phyloP scores from a whole-genome alignment of 2,888 invertebrate species.

The Exocentrus adspersus region DNA sequence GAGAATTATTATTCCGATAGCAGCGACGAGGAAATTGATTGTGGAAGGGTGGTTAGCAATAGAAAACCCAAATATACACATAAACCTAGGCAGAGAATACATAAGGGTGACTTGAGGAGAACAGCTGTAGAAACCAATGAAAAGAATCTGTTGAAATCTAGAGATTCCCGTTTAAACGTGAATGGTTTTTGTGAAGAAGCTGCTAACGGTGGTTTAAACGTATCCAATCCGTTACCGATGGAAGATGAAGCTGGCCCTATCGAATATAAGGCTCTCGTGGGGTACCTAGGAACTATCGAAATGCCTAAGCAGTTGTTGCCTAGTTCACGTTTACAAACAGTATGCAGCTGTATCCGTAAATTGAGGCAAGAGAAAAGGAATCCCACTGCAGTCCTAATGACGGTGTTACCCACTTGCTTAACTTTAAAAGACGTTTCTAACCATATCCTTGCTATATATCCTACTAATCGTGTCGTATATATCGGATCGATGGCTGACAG shows the following conservation, averaged over 20 bases:
- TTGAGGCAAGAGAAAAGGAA: conserved; percentile 89
- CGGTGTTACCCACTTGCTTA: conserved; percentile 82
- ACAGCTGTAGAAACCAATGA: conserved; percentile 39
- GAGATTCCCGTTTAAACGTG: conserved; percentile 40
- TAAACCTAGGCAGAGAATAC: conserved; percentile 58
- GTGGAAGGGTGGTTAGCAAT: conserved; percentile 65
- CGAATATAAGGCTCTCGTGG: conserved; percentile 87
- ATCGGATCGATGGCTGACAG: conserved; percentile 92
- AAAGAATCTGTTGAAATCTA: conserved; percentile 40
- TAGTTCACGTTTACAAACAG: conserved; percentile 79
- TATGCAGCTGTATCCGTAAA: conserved; percentile 88
- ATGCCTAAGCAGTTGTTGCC: conserved; percentile 87
- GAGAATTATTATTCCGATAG: conserved; percentile 88
- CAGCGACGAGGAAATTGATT: conserved; percentile 79
- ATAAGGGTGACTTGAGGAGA: conserved; percentile 44
- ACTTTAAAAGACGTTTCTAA: conserved; percentile 83
- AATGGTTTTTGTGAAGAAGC: conserved; percentile 41
- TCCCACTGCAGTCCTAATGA: conserved; percentile 85
- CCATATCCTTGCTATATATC: conserved; percentile 85
- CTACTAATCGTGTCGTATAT: conserved; percentile 85
- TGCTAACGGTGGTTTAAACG: conserved; percentile 36
- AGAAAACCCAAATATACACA: conserved; percentile 72
- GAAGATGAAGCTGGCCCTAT: conserved; percentile 67
- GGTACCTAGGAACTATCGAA: conserved; percentile 95
- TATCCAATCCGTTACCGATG: conserved; percentile 47